These are phyloP conservation scores for Passer domesticus DNA, from an alignment of 2,113 vertebrate genomes.

Conservation along the genomic window DNA sequence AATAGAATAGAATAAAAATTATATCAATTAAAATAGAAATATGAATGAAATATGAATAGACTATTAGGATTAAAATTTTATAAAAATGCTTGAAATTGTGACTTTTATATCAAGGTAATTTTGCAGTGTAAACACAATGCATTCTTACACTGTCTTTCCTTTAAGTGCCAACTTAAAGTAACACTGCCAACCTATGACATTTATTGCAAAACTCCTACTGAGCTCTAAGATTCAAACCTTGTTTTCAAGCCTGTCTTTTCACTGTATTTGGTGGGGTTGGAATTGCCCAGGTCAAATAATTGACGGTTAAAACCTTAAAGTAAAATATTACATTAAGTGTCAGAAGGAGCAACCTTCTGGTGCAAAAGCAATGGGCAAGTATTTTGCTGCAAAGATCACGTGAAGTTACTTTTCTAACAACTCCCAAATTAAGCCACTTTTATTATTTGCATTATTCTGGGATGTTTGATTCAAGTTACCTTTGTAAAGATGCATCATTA, in stretches of 20 bases:
- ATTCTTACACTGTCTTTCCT: background rate
- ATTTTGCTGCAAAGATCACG: background rate
- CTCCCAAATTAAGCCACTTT: background rate
- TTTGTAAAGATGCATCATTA: background rate
- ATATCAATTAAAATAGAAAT: too few relatives aligned
- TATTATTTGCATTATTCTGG: background rate
- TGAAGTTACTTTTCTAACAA: background rate
- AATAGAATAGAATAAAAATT: too few relatives aligned
- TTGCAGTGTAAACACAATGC: background rate
- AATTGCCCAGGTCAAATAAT: background rate
- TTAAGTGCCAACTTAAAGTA: background rate
- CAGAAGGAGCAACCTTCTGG: background rate
- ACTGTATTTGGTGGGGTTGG: background rate
- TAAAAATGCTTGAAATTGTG: background rate
- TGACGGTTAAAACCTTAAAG: background rate
- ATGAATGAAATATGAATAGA: background rate
- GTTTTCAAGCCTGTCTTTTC: background rate
- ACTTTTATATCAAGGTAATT: background rate
- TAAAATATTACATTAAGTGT: background rate
- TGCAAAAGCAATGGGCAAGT: background rate
- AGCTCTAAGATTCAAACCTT: background rate
- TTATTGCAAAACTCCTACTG: background rate
- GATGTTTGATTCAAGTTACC: accelerated
- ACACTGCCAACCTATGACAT: background rate
- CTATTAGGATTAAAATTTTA: background rate